A percentile compares a stretch with the other conserved stretches of the same genome.
Conservation (phyloP, 2,888 invertebrate genomes). For the Diogma glabrata region DNA sequence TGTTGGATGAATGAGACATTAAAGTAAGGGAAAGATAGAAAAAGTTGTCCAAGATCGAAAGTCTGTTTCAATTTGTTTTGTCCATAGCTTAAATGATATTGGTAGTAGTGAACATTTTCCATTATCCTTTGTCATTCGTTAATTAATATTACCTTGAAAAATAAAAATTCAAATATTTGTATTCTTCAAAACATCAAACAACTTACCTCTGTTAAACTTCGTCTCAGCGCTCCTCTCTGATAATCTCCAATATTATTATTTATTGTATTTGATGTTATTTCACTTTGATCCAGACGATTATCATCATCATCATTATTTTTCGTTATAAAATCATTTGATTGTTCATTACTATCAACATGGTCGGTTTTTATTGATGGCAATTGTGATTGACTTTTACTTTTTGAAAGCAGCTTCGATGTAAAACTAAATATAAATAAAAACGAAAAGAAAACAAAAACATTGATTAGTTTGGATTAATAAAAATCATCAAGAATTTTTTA, state of each 20-base stretch:
- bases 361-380: constrained; percentile 20
- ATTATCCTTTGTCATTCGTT: too few species aligned
- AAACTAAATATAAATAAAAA: constrained; percentile 15
- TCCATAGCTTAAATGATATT: too few species aligned
- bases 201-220: constrained; percentile 31
- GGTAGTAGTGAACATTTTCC: too few species aligned
- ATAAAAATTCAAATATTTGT: neutral
- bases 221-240: constrained; percentile 25
- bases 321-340: neutral
- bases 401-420: constrained; percentile 31
- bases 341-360: constrained; percentile 6
- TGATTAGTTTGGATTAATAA: neutral
- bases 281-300: neutral
- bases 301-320: neutral
- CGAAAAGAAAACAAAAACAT: constrained; percentile 13
- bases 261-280: neutral
- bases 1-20: too few species aligned
- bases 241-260: neutral
- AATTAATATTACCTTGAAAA: too few species aligned
- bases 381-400: constrained; percentile 37
- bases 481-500: neutral
- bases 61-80: too few species aligned
- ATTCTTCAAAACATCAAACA: neutral
- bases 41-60: too few species aligned
- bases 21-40: too few species aligned